Evolutionary conservation across 2,113 vertebrate genomes (phyloP).

Genomic region (Mastomys natalensis): DNA sequence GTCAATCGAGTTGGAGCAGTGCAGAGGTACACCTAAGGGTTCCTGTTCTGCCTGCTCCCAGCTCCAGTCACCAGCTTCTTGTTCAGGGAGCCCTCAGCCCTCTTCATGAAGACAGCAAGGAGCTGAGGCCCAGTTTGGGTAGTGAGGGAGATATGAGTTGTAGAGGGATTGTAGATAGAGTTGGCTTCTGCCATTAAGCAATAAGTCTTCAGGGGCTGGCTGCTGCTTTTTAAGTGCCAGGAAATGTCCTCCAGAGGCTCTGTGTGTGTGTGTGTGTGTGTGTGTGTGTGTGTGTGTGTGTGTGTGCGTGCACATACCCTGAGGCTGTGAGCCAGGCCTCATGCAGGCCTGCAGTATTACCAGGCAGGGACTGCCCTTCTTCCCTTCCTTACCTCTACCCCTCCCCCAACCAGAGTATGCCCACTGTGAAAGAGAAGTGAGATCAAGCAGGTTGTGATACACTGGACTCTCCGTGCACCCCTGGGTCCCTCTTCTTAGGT

Average conservation of each 20-base stretch:
- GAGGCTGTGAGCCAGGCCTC: background rate
- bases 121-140: background rate
- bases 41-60: background rate
- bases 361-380: background rate
- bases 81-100: slow-evolving; percentile 54
- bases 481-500: background rate
- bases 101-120: background rate
- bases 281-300: background rate
- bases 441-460: background rate
- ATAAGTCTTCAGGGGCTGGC: slow-evolving; percentile 11
- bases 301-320: rapidly evolving
- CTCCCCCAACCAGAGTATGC: background rate
- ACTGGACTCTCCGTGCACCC: background rate
- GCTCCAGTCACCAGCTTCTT: slow-evolving; percentile 62
- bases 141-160: background rate
- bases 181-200: slow-evolving; percentile 53
- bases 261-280: background rate
- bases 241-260: background rate
- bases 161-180: background rate
- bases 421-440: background rate
- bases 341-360: background rate
- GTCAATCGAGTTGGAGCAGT: background rate
- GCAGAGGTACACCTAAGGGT: background rate
- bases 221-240: slow-evolving; percentile 4
- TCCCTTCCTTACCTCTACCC: background rate